phyloP scores from a whole-genome alignment of 1,140 invertebrate genomes.

The Apis laboriosa region DNA sequence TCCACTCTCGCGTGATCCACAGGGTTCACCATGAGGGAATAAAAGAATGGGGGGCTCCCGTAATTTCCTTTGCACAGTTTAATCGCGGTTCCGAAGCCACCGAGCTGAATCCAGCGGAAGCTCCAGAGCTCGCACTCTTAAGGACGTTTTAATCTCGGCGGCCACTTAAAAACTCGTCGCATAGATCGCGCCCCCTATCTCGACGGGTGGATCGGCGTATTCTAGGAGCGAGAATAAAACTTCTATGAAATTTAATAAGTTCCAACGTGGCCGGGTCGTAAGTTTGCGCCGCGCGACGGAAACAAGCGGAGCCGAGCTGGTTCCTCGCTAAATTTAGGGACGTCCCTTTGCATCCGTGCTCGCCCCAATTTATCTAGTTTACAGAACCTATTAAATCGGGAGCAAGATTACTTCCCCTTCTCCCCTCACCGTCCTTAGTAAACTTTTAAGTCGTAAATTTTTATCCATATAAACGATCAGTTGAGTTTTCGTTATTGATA shows the following conservation, averaged over 20 bases:
- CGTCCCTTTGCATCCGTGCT: conserved; percentile 62
- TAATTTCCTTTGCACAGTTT: conserved; percentile 42
- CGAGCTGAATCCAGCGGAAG: conserved; percentile 53
- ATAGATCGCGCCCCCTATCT: conserved; percentile 71
- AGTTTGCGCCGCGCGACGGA: conserved; percentile 65
- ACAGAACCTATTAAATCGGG: conserved; percentile 55
- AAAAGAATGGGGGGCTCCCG: conserved; percentile 33
- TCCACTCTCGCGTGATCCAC: background rate
- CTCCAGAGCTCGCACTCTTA: conserved; percentile 54
- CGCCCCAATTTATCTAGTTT: conserved; percentile 60
- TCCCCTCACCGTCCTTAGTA: conserved; percentile 8
- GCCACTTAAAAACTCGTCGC: conserved; percentile 76
- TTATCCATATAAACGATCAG: background rate
- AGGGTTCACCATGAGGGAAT: background rate
- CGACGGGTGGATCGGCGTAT: conserved; percentile 68
- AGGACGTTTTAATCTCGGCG: conserved; percentile 74
- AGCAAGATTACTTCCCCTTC: conserved; percentile 20
- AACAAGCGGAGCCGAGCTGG: conserved; percentile 64
- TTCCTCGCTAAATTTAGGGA: conserved; percentile 69
- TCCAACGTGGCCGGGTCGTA: conserved; percentile 69
- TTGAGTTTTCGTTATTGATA: background rate
- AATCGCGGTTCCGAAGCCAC: conserved; percentile 25
- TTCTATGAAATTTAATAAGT: conserved; percentile 79
- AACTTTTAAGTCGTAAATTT: background rate
- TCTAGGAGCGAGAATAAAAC: conserved; percentile 72